Percentiles rank a stretch among this genome's conserved stretches.
Conservation (phyloP, 2,888 invertebrate genomes). For the Polyommatus icarus region DNA sequence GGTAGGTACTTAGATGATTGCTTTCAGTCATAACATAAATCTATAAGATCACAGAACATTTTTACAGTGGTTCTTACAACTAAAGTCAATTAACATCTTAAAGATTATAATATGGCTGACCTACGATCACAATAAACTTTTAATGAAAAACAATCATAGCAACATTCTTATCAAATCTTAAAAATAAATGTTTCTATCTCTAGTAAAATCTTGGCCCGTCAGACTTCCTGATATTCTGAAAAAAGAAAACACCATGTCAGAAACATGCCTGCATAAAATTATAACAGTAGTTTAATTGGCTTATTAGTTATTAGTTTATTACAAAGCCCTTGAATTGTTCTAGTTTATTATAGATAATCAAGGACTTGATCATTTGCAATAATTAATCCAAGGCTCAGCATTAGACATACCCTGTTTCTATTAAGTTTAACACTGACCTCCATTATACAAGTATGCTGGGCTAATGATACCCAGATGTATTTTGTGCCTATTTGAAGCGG, state of each 20-base stretch:
- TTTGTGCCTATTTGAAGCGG: no score
- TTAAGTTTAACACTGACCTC: no score
- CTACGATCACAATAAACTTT: conserved; percentile 10
- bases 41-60: conserved; percentile 2
- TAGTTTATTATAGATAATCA: conserved; percentile 4
- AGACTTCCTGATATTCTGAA: neutral
- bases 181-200: neutral
- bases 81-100: conserved; percentile 14
- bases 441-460: no score
- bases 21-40: neutral
- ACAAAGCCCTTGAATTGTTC: neutral
- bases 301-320: neutral
- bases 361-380: neutral
- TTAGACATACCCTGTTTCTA: no score
- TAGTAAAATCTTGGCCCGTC: conserved; percentile 5
- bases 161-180: neutral
- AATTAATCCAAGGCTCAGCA: no score
- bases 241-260: neutral
- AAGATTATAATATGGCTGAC: neutral
- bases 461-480: no score
- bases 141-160: conserved; percentile 9
- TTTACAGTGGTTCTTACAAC: neutral
- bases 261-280: neutral
- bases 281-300: neutral
- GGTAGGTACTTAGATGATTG: neutral